Conservation (phyloP, 2,797 vertebrate genomes). For the Odontamblyopus rebecca region DNA sequence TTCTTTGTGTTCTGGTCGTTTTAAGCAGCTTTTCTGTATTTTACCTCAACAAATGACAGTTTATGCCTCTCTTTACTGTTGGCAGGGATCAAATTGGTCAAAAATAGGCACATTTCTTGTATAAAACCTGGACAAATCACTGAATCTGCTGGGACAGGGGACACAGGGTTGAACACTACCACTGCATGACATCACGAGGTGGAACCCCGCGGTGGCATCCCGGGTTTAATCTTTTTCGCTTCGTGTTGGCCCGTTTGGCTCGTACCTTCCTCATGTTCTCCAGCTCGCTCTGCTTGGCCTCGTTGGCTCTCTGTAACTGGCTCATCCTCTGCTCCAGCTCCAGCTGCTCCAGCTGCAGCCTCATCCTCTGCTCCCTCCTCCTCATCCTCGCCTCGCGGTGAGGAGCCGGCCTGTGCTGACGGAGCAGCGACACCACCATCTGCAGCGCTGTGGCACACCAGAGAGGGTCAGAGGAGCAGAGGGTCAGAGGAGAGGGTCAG, state of each 20-base stretch:
- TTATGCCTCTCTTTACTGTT: no score
- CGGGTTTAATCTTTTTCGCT: neutral
- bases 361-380: constrained; percentile 84
- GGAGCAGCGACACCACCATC: constrained; percentile 84
- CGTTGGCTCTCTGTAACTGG: constrained; percentile 89
- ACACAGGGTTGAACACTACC: no score
- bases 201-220: neutral
- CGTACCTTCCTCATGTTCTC: constrained; percentile 90
- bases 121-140: no score
- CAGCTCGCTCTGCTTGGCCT: constrained; percentile 91
- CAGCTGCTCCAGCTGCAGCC: constrained; percentile 87
- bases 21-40: no score
- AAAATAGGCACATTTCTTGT: no score
- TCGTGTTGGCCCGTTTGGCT: constrained; percentile 4
- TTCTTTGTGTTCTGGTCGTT: no score
- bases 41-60: no score
- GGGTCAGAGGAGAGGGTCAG: neutral
- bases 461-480: neutral
- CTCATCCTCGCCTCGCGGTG: constrained; percentile 89
- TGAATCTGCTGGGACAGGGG: no score
- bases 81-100: no score
- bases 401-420: constrained; percentile 80
- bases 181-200: neutral
- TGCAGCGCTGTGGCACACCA: constrained; percentile 81
- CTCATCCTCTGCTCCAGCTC: constrained; percentile 91